Conservation (phyloP, 2,797 vertebrate genomes). For the Sarcophilus harrisii region DNA sequence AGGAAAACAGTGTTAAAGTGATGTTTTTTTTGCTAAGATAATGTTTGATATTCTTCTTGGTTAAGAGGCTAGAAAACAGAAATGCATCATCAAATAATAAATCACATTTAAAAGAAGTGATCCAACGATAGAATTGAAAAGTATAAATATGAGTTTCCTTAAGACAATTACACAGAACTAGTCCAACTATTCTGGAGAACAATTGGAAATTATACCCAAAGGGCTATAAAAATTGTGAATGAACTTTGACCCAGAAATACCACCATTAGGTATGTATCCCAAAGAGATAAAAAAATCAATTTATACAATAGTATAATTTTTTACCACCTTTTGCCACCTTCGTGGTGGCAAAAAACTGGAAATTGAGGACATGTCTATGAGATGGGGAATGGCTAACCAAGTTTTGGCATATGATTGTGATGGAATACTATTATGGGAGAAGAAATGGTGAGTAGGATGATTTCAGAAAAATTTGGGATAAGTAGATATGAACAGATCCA, state of each 20-base stretch:
- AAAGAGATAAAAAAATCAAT: not conserved
- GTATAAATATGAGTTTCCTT: slow-evolving; percentile 28
- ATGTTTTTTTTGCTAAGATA: slow-evolving; percentile 48
- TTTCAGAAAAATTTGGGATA: not conserved
- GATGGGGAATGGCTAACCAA: not conserved
- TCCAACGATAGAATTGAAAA: not conserved
- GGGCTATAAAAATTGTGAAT: not conserved
- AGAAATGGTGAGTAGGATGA: not conserved
- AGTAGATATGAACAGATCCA: not conserved
- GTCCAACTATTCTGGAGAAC: not conserved
- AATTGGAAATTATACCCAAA: not conserved
- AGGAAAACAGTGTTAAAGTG: slow-evolving; percentile 71
- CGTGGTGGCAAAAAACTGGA: not conserved
- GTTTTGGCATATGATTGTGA: not conserved
- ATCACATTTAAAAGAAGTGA: slow-evolving; percentile 56
- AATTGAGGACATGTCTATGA: not conserved
- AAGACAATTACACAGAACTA: not conserved
- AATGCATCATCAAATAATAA: slow-evolving; percentile 19
- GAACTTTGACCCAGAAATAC: not conserved
- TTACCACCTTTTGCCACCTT: not conserved
- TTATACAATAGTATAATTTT: not conserved
- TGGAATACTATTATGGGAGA: not conserved
- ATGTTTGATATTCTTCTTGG: slow-evolving; percentile 65
- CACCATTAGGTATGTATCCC: not conserved
- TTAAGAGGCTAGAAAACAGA: slow-evolving; percentile 61